Base-by-base conservation (phyloP, 2,888 invertebrate genomes). In the Hylaea fasciaria region DNA sequence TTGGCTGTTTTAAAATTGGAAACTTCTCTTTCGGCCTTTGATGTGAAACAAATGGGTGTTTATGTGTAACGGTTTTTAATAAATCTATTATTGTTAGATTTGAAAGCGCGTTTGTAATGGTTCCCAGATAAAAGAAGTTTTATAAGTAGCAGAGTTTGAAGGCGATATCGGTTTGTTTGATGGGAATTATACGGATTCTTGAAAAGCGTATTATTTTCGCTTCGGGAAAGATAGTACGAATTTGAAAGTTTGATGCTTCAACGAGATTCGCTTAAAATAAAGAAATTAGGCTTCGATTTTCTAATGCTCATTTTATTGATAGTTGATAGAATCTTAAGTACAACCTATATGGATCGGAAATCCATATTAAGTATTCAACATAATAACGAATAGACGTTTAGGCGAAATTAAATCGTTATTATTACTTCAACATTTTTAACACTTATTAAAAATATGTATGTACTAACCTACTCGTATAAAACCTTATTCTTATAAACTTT, bases 21-120 rank as follows among this genome's bases (percentile, higher is more conserved):
- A 80, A 77, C 77, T 80, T 76, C 76, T 80, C 22, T 7, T 32
- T 81, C 79, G 70, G 69, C 70, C 82, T 87, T 87, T 87, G 88
- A 90, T 85, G 84, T 83, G 77, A 85, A 86, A 85, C 84, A 86
- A 87, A 86, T 85, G 82, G 77, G 32, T 81, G 75, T 82, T 82
- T 81, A 75, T 75, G 70, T 62, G 69, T 58, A 52, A 54, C 65
- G 61, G 58, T 70, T 66, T n/a, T 68, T 59, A 41, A 45, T 68
- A 65, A 54, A 61, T 47, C 47, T 59, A 64, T 67, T 66, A 62
- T 55, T 61, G 57, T 64, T 57, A 43, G 57, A 65, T 43, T n/a
- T n/a, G 39, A 62, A 62, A 48, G 49, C 50, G 39, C 1, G 43
- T 39, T 22, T 12, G 55, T 46, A 46, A 54, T 55, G 43, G 17